Conservation (phyloP, 2,113 vertebrate species). For the Helogale parvula region DNA sequence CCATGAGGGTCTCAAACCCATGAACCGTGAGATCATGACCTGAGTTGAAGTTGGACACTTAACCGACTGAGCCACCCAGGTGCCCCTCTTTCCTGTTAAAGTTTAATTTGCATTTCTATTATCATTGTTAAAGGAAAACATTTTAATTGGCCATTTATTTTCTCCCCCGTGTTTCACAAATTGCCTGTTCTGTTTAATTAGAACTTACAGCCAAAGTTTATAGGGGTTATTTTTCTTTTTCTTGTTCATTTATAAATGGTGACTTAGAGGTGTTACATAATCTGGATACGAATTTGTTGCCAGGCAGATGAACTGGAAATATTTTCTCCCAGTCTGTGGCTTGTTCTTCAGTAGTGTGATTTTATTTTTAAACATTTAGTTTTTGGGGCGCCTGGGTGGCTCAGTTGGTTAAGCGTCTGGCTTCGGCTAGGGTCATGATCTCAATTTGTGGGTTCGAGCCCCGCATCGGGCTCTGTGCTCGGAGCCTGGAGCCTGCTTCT, state of each 20-base stretch:
- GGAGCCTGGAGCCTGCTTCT: too few relatives aligned
- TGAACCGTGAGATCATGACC: too few relatives aligned
- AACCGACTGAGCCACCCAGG: too few relatives aligned
- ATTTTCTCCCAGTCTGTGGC: neutral
- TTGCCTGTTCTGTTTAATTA: neutral
- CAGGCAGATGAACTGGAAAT: neutral
- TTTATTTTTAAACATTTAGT: neutral
- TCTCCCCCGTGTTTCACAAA: neutral
- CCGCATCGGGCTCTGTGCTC: too few relatives aligned
- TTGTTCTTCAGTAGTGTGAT: neutral
- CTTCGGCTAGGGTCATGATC: too few relatives aligned
- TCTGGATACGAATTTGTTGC: neutral
- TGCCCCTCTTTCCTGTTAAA: neutral
- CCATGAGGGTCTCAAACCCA: too few relatives aligned
- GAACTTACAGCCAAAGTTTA: neutral
- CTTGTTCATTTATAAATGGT: neutral
- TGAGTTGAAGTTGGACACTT: too few relatives aligned
- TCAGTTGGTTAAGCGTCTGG: too few relatives aligned
- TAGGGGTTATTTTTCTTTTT: neutral
- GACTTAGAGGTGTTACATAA: neutral
- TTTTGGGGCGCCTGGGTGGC: neutral
- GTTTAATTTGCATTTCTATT: neutral
- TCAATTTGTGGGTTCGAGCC: too few relatives aligned
- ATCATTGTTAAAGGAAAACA: neutral
- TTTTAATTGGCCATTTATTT: neutral